Evolutionary conservation across 1,140 invertebrate species (phyloP), one percentile per base, ranked within the genome.

Genomic region (Rhagoletis pomonella): DNA sequence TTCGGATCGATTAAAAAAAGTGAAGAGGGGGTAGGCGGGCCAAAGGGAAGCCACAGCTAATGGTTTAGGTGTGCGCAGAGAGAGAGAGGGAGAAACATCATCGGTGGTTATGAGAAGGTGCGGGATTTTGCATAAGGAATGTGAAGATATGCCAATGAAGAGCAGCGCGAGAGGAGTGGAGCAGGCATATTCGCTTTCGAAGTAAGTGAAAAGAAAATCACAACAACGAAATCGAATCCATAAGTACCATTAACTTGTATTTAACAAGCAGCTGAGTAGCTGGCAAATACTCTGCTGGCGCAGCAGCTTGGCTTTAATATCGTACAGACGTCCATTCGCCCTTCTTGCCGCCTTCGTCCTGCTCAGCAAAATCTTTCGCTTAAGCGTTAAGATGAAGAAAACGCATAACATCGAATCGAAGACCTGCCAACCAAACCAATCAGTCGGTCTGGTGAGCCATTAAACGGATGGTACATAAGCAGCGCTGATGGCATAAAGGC

Each of bases 1-100:
- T 90, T 89, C 92, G 91, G 91, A 91, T 91, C 91, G 91, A 91
- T 91, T 91, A 91, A 91, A 91, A 87, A 69, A 88, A 87, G 87
- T 62, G 84, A 3, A 42, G 59, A 19, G 59, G 29, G 84, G 7
- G 17, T 44, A 19, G 87, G 89, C 89, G 88, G 90, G 90, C 90
- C 89, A 42, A 85, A 85, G 50, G 29, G 47, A 10, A 84, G 55
- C 47, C 81, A n/a, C 81, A 85, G 58, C 59, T 60, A 62, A 7
- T 42, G 50, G 50, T 58, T 55, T 55, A 10, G 10, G 50, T 7
- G 10, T 55, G 50, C 50, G 58, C 50, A 85, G 29, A 7, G 55
- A 85, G 58, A 55, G 58, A 14, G 39, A 85, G 29, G 29, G 44
- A 6, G 29, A 73, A 39, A 29, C 14, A 73, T 19, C 17, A 42